Base-by-base conservation (phyloP, 2,888 invertebrate genomes). In the Cryptus armator region DNA sequence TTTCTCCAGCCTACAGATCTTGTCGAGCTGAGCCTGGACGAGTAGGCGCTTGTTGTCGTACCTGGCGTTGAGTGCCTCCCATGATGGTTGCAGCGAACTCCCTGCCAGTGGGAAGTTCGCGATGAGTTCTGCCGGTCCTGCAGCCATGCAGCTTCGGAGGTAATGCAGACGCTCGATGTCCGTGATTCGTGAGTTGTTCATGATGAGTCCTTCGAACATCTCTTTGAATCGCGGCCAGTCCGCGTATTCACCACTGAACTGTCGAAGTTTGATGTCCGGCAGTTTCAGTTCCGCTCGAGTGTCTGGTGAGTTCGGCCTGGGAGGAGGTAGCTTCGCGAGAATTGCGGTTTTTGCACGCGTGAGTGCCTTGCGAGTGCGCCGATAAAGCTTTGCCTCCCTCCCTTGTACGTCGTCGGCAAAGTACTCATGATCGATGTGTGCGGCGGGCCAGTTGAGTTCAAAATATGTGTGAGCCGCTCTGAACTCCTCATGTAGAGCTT, bases 31-130 rank as follows among this genome's bases (percentile, higher is more conserved):
- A 12, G 72, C 44, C 37, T 71, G 51, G 43, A 74, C 67, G n/a
- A 74, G 74, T 5, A 81, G 56, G 3, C 72, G 66, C n/a, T 71
- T 72, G 56, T 74, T 81, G 46, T 59, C 68, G 32, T 74, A 51
- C 10, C 51, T n/a, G 6, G 32, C 4, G n/a, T 6, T 43, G 12
- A 74, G 74, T 24, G 44, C 4, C n/a, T 72, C 46, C 72, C 66
- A 81, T 51, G 84, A 86, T 72, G 76, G 77, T 9, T 44, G 9
- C 5, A 74, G 46, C 46, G 62, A 59, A 24, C n/a, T 46, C 2
- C 46, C 72, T 2, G 24, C 24, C 3, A 72, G 16, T 24, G n/a
- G 43, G 44, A 37, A 19, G 5, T 56, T 56, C 16, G 19, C 56
- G 1, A 72, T 59, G 59, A 72, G 67, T 67, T 44, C 24, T 1